phyloP scores from a whole-genome alignment of 2,113 vertebrate species.

The sheep (Ovis aries) region DNA sequence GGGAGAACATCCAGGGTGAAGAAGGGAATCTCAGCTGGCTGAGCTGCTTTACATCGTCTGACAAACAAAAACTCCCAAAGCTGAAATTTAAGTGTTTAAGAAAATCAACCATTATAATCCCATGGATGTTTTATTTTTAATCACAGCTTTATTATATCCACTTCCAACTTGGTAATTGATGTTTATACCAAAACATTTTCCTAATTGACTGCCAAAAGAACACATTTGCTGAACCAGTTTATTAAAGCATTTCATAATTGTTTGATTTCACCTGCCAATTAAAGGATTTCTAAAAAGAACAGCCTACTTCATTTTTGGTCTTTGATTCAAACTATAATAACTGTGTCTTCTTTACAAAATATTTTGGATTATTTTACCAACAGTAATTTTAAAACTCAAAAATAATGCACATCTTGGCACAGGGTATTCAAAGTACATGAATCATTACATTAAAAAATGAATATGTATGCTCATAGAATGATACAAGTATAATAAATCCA shows the following conservation, averaged over 20 bases:
- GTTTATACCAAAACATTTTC: neutral
- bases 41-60: rapidly evolving
- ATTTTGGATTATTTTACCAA: neutral
- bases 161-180: neutral
- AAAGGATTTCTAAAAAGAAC: neutral
- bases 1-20: conserved; percentile 81
- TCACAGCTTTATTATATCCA: neutral
- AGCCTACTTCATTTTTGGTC: neutral
- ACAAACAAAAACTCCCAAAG: neutral
- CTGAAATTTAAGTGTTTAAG: neutral
- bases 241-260: neutral
- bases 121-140: neutral
- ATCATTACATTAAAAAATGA: neutral
- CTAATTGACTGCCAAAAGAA: conserved; percentile 21
- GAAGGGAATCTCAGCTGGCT: rapidly evolving
- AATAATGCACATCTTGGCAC: neutral
- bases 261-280: conserved; percentile 5
- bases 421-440: neutral
- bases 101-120: neutral
- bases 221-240: neutral
- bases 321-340: neutral
- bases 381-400: neutral
- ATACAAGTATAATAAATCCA: neutral
- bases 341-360: neutral
- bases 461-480: neutral